Base-by-base conservation (phyloP, 2,113 vertebrate genomes). In the Ochotona princeps region DNA sequence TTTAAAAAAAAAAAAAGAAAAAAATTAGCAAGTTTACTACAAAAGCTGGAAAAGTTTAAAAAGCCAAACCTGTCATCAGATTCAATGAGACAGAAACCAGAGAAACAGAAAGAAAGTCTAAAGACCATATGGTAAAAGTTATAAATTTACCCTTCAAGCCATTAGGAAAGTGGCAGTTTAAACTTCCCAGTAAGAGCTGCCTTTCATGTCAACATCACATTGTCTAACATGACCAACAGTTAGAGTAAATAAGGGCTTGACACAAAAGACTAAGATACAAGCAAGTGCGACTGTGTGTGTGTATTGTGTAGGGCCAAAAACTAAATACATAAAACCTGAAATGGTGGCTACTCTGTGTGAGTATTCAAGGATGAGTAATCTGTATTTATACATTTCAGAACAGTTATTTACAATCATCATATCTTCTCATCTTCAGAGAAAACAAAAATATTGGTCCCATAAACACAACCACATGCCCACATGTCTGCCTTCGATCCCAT, bases 11-110 rank as follows among this genome's bases (percentile, higher is more conserved):
- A 6, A 44, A 44, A 4, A 44, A 44, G 38, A n/a, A n/a, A n/a
- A 92, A 96, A 96, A 95, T 94, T 96, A 95, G 75, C 75, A 93
- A 96, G 60, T 83, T 20, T 67, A 79, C 75, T 88, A 86, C 90
- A 85, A 96, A 91, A 78, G 49, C 74, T 90, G 78, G 18, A 54
- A 73, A 38, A 14, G 11, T 57, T 44, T 49, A n/a, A 83, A 80
- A 85, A 89, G 63, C 76, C 79, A 94, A 96, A 30, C 32, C 88
- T 38, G 72, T 88, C 93, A 91, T 93, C 28, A n/a, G 85, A 82
- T 65, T 83, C 86, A 93, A 80, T 83, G 61, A 92, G 78, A 93
- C 30, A 74, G 23, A 88, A 89, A 38, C 28, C 86, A 70, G 28
- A 54, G 65, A 60, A 96, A 90, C 70, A 21, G 32, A 93, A 94